Evolutionary conservation across 2,797 vertebrate genomes (phyloP), one percentile per base, ranked within the genome.

Genomic region (Pelodytes ibericus): DNA sequence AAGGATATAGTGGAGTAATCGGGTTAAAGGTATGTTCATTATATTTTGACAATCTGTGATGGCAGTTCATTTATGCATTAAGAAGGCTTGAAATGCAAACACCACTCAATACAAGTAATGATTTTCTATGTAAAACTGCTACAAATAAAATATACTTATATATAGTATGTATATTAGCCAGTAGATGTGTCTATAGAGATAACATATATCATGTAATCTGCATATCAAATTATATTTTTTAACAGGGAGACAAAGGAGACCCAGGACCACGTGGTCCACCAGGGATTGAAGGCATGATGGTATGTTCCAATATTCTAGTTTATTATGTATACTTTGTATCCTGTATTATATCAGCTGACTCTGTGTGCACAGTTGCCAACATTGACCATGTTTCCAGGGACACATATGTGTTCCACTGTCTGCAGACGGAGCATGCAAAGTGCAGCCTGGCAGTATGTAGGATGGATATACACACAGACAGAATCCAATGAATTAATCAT

Each of bases 231-330:
- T 20, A 15, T 44, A 7, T n/a, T 77, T n/a, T 67, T 70, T 79
- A 59, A 26, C 81, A 94, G 89, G 93, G 89, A 74, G 75, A 69
- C 16, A 89, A 86, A 78, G 90, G 90, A 0, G 86, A 93, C 4
- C 44, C 31, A 4, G 90, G 92, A 0, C 76, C 71, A 65, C 82
- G 82, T 74, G 88, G 90, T 33, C 89, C 70, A 7, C 81, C 82
- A 20, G 84, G 91, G 36, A 82, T 89, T 86, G 62, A 27, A 16
- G 91, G 89, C 1, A 58, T 83, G 22, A 64, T 10, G 89, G 91
- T 93, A 83, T 86, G 89, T 69, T 22, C 49, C 22, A 22, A 16
- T 24, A 22, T 24, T 53, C 8, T 53, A 3, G 4, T 22, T 22
- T 53, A 53, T 24, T 53, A 7, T n/a, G 1, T 53, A 7, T 39